phyloP scores from a whole-genome alignment of 2,888 invertebrate species.

The Cataglyphis albicans region DNA sequence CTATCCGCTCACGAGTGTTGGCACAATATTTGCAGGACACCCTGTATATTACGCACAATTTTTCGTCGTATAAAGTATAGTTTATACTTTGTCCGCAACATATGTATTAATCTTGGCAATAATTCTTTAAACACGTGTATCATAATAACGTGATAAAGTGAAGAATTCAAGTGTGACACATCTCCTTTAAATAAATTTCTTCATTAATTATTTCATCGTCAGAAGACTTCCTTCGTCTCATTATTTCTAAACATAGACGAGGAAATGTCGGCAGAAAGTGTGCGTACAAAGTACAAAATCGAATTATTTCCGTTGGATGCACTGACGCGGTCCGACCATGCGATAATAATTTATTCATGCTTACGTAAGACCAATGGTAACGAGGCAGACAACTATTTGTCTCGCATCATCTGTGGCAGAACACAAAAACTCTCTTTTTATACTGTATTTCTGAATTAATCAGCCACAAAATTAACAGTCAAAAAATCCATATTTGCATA shows the following conservation, averaged over 20 bases:
- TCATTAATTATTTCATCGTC: neutral
- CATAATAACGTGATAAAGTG: neutral
- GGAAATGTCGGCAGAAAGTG: constrained; percentile 11
- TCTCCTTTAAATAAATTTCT: neutral
- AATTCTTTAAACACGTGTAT: neutral
- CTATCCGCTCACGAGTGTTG: no score
- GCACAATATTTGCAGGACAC: no score
- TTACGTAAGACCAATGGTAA: constrained; percentile 48
- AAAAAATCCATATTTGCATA: constrained; percentile 1
- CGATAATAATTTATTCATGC: constrained; percentile 44
- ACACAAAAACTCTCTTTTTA: neutral
- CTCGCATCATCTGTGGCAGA: neutral
- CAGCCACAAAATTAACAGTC: neutral
- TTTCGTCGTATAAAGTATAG: neutral
- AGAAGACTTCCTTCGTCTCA: neutral
- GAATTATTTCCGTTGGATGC: constrained; percentile 44
- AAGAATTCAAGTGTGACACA: neutral
- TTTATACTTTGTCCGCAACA: neutral
- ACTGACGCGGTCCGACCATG: constrained; percentile 2
- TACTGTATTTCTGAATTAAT: neutral
- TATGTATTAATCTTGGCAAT: neutral
- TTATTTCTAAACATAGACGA: constrained; percentile 34
- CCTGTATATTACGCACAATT: neutral
- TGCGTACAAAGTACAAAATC: constrained; percentile 20
- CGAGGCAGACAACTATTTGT: constrained; percentile 17